A percentile compares a stretch with the other conserved stretches of the same genome.
These are phyloP conservation scores for Patella pellucida DNA, from an alignment of 2,888 invertebrate species.

Conservation along the genomic window DNA sequence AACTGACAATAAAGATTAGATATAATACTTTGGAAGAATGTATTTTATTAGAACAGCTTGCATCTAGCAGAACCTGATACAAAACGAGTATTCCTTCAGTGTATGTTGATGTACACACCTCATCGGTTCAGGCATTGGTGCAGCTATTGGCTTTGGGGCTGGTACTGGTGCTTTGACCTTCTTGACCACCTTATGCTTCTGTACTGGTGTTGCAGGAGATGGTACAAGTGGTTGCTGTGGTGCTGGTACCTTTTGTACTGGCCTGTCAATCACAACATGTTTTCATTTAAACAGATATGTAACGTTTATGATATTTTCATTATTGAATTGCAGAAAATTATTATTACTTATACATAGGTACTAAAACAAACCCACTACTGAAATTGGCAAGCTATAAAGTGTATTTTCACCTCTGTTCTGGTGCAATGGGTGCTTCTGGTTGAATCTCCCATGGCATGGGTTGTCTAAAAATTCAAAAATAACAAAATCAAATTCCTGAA, in stretches of 20 bases:
- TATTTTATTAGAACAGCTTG: too few species aligned
- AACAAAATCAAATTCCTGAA: too few species aligned
- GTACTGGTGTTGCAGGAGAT: conserved; percentile 33
- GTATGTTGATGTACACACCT: background rate
- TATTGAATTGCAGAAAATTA: too few species aligned
- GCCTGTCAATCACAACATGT: background rate
- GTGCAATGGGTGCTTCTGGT: conserved; percentile 27
- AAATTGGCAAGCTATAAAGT: too few species aligned
- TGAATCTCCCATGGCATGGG: conserved; percentile 13
- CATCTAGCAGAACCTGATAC: too few species aligned
- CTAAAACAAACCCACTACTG: too few species aligned
- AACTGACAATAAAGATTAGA: too few species aligned
- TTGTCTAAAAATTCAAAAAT: background rate
- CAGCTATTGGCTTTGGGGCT: conserved; percentile 30
- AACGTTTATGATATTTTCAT: background rate
- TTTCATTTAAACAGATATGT: background rate
- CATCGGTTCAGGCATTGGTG: conserved; percentile 15
- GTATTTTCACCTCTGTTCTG: conserved; percentile 27
- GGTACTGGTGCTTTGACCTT: conserved; percentile 31
- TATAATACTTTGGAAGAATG: too few species aligned
- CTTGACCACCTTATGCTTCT: conserved; percentile 22
- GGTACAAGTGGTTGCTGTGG: conserved; percentile 10
- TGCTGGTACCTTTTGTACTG: background rate
- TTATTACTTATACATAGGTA: too few species aligned
- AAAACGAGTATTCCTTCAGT: too few species aligned